Evolutionary conservation across 2,888 invertebrate species (phyloP).

Genomic region (Agrochola lychnidis): DNA sequence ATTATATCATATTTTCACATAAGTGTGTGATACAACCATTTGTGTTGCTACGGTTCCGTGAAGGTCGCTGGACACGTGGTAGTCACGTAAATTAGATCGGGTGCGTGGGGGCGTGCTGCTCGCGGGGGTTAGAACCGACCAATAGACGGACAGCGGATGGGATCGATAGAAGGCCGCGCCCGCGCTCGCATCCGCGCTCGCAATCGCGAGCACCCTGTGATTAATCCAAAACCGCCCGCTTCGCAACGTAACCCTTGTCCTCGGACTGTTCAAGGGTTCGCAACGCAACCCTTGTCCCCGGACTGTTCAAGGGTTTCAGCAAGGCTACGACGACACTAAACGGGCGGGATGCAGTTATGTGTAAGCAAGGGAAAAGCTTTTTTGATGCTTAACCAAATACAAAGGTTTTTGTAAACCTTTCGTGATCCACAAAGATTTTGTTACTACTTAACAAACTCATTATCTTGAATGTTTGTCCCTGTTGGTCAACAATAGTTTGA

Average conservation of each 20-base stretch:
- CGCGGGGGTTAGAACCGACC: constrained; percentile 64
- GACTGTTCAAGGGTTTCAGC: constrained; percentile 56
- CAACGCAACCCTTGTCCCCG: constrained; percentile 56
- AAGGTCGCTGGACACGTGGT: constrained; percentile 82
- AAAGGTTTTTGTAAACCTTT: background rate
- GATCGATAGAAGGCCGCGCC: constrained; percentile 73
- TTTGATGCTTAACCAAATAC: background rate
- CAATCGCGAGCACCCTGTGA: constrained; percentile 65
- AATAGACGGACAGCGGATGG: constrained; percentile 72
- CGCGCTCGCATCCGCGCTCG: constrained; percentile 76
- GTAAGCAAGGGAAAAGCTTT: background rate
- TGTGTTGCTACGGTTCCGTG: constrained; percentile 72
- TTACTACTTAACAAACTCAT: constrained; percentile 24
- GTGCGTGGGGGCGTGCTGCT: constrained; percentile 69
- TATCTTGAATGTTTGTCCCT: constrained; percentile 21
- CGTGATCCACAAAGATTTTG: background rate
- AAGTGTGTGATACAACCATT: constrained; percentile 60
- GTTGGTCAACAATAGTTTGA: constrained; percentile 27
- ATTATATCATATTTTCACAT: constrained; percentile 50
- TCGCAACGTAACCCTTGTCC: constrained; percentile 56
- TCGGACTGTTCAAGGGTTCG: constrained; percentile 43
- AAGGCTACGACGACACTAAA: constrained; percentile 23
- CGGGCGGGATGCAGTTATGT: constrained; percentile 30
- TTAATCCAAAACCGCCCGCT: constrained; percentile 65
- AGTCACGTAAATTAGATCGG: constrained; percentile 77